Evolutionary conservation across 2,797 vertebrate species (phyloP).

Genomic region (Catostomus latipinnis): DNA sequence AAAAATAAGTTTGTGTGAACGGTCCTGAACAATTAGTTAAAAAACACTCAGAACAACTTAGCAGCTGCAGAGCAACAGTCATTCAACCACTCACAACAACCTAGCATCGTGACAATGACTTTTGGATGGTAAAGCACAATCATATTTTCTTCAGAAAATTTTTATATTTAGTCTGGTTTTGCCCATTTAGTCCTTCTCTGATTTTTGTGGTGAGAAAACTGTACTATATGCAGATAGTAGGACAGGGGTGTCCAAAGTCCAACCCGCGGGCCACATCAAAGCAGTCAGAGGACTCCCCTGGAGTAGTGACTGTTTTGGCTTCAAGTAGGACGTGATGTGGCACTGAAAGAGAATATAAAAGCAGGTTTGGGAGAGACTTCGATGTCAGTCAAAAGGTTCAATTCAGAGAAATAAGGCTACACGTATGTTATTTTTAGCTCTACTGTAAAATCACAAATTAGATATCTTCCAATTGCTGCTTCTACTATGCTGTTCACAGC

Average conservation of each 20-base stretch:
- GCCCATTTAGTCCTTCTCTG: background rate
- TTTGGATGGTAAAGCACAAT: background rate
- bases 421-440: slow-evolving; percentile 1
- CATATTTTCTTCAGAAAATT: background rate
- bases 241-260: no score
- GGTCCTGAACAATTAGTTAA: background rate
- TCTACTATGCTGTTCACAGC: no score
- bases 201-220: slow-evolving; percentile 5
- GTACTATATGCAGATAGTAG: background rate
- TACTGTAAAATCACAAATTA: no score
- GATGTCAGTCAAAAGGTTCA: background rate
- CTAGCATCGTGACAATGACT: background rate
- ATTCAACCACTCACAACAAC: no score
- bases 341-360: slow-evolving; percentile 15
- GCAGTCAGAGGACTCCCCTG: background rate
- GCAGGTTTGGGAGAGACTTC: slow-evolving; percentile 22
- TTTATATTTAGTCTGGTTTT: background rate
- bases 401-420: background rate
- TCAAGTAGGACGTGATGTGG: slow-evolving; percentile 23
- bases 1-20: background rate
- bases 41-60: background rate
- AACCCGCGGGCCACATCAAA: no score
- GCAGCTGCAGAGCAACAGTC: background rate
- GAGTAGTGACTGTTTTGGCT: slow-evolving; percentile 27
- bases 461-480: no score